A percentile compares a stretch with the other conserved stretches of the same genome.
These are phyloP conservation scores for Sylvietta virens DNA, from an alignment of 2,113 vertebrate genomes.

Conservation along the genomic window DNA sequence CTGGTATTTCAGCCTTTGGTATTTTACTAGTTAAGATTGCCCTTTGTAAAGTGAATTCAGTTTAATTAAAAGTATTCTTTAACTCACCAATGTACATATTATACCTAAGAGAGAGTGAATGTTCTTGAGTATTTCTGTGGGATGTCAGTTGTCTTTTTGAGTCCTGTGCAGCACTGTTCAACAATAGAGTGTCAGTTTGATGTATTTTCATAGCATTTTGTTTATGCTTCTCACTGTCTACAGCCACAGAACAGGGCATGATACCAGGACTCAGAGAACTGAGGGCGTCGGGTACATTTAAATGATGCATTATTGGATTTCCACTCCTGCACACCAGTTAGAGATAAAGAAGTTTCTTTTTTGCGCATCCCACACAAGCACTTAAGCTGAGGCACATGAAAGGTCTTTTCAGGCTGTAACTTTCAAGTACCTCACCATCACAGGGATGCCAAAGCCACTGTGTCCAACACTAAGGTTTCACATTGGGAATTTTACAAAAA, in stretches of 20 bases:
- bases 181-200: neutral
- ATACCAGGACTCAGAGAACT: neutral
- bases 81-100: neutral
- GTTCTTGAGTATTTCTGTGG: neutral
- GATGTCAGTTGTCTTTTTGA: neutral
- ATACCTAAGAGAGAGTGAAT: neutral
- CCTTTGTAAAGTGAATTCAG: neutral
- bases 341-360: neutral
- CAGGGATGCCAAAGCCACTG: neutral
- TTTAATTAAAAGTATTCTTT: neutral
- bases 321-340: neutral
- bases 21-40: neutral
- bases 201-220: fast-evolving
- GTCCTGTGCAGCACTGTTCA: neutral
- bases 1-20: neutral
- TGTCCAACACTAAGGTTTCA: neutral
- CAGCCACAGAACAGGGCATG: neutral
- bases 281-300: neutral
- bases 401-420: neutral
- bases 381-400: neutral
- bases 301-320: neutral
- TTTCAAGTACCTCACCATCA: neutral
- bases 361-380: neutral
- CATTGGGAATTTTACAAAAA: neutral
- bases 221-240: neutral